These are phyloP conservation scores for Leptothorax acervorum DNA, from an alignment of 2,888 invertebrate species.

Conservation along the genomic window DNA sequence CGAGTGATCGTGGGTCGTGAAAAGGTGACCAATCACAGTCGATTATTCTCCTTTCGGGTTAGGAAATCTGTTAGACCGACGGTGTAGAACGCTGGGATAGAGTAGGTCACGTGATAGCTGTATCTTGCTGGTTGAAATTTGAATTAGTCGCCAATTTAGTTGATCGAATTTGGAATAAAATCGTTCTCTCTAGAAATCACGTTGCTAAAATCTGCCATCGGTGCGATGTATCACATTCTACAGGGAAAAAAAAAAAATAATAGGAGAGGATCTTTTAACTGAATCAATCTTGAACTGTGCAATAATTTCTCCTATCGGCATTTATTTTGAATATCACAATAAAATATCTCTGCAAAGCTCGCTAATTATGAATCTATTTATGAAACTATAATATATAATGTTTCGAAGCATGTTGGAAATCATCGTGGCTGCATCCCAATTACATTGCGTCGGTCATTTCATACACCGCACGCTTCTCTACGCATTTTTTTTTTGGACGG, in stretches of 20 bases:
- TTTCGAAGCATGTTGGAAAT: neutral
- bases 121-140: too few species aligned
- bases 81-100: too few species aligned
- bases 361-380: neutral
- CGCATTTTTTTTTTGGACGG: neutral
- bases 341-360: neutral
- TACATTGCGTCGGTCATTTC: neutral
- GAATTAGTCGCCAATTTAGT: neutral
- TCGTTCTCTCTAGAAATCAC: neutral
- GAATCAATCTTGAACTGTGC: neutral
- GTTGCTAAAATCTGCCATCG: neutral
- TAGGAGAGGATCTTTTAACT: neutral
- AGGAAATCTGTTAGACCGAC: too few species aligned
- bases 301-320: neutral
- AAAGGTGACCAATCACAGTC: too few species aligned
- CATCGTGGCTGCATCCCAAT: neutral
- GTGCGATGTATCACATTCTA: neutral
- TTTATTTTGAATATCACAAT: neutral
- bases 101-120: too few species aligned
- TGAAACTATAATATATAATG: neutral
- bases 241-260: neutral
- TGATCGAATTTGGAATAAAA: neutral
- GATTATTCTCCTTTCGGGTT: too few species aligned
- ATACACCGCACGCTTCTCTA: neutral
- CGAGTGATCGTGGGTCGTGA: too few species aligned